Conservation (phyloP, 2,888 invertebrate species). For the Urechis unicinctus region DNA sequence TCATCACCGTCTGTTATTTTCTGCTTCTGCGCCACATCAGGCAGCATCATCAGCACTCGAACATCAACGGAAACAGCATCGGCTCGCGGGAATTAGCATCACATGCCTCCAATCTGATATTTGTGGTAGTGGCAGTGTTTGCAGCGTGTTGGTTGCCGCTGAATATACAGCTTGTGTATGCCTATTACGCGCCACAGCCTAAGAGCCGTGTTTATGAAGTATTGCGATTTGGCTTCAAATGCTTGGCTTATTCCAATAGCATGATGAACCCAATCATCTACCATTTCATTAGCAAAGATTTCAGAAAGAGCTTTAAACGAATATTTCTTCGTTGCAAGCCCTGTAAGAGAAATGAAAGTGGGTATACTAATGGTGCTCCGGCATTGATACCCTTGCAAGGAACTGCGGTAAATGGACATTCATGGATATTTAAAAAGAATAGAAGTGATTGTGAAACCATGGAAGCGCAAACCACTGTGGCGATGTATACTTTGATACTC, state of each 20-base stretch:
- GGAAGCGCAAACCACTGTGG: too few species aligned
- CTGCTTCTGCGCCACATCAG: constrained; percentile 69
- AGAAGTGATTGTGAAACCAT: too few species aligned
- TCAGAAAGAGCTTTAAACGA: constrained; percentile 16
- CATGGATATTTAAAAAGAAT: too few species aligned
- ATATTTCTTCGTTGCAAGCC: too few species aligned
- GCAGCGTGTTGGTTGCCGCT: constrained; percentile 92
- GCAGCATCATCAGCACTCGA: neutral
- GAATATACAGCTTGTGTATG: constrained; percentile 53
- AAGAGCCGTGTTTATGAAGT: constrained; percentile 14
- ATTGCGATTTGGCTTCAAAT: constrained; percentile 13
- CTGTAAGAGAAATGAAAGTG: too few species aligned
- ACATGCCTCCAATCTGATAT: constrained; percentile 83
- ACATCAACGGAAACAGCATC: neutral
- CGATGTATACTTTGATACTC: too few species aligned
- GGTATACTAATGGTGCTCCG: too few species aligned
- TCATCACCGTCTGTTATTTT: constrained; percentile 81
- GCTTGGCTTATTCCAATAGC: constrained; percentile 17
- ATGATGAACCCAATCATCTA: constrained; percentile 22
- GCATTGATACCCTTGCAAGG: too few species aligned
- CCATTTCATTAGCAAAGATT: constrained; percentile 16
- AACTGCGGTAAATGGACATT: too few species aligned
- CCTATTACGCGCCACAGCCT: constrained; percentile 13
- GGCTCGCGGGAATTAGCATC: constrained; percentile 3
- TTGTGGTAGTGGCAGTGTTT: constrained; percentile 84